phyloP scores from a whole-genome alignment of 2,888 invertebrate genomes.

The Malthinus seriepunctatus region DNA sequence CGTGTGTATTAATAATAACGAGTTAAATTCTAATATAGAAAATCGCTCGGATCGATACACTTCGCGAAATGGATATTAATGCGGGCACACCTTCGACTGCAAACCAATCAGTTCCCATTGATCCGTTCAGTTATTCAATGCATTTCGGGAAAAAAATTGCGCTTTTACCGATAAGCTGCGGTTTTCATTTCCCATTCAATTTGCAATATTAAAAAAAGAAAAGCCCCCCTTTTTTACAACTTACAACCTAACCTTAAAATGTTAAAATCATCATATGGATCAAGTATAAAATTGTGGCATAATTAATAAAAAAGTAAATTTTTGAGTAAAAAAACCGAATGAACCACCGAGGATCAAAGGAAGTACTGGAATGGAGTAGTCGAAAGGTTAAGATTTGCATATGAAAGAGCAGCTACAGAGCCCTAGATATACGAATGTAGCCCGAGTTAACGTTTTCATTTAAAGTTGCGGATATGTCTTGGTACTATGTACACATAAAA shows the following conservation, averaged over 20 bases:
- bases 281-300: background rate
- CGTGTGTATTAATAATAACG: conserved; percentile 30
- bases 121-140: conserved; percentile 39
- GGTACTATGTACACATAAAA: too few relatives aligned
- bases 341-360: conserved; percentile 9
- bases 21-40: conserved; percentile 46
- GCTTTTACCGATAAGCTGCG: conserved; percentile 30
- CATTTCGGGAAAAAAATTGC: conserved; percentile 20
- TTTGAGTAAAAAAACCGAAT: conserved; percentile 12
- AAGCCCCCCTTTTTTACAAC: too few relatives aligned
- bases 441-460: conserved; percentile 20
- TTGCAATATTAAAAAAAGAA: background rate
- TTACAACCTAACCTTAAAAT: too few relatives aligned
- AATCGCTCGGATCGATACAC: conserved; percentile 46
- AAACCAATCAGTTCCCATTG: conserved; percentile 44
- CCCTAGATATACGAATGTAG: conserved; percentile 22
- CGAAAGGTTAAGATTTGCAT: conserved; percentile 25
- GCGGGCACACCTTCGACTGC: conserved; percentile 39
- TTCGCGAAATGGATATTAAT: conserved; percentile 44
- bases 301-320: conserved; percentile 8
- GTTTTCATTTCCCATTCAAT: conserved; percentile 27
- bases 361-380: conserved; percentile 18
- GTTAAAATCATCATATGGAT: too few relatives aligned
- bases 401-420: conserved; percentile 20
- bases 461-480: conserved; percentile 22